Conservation (phyloP, 2,113 vertebrate genomes). For the Cygnus atratus region DNA sequence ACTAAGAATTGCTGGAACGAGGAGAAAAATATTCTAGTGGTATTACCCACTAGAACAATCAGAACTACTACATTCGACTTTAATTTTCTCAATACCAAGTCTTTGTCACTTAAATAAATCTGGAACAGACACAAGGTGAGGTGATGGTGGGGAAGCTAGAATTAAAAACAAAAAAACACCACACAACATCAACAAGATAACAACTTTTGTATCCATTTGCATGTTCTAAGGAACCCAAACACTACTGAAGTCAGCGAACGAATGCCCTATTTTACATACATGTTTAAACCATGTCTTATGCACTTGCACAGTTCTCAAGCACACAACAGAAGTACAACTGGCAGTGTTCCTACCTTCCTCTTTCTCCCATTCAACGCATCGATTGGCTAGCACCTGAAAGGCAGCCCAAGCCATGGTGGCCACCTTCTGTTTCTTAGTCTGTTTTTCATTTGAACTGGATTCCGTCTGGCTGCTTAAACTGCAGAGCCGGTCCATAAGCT, state of each 20-base stretch:
- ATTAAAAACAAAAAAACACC: neutral
- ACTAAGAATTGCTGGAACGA: neutral
- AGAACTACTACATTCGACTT: neutral
- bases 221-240: neutral
- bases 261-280: neutral
- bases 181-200: neutral
- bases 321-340: accelerated
- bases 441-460: conserved; percentile 93
- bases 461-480: conserved; percentile 95
- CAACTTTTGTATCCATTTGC: neutral
- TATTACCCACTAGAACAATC: neutral
- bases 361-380: conserved; percentile 98
- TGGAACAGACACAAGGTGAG: neutral
- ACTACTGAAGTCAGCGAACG: neutral
- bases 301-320: neutral
- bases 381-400: conserved; percentile 96
- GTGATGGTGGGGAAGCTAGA: neutral
- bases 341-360: conserved; percentile 86
- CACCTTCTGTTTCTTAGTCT: conserved; percentile 97
- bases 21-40: neutral
- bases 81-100: neutral
- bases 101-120: neutral
- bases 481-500: conserved; percentile 95
- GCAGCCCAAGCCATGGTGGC: conserved; percentile 99
- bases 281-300: neutral